Percentiles rank a stretch among this genome's conserved stretches.
phyloP scores from a whole-genome alignment of 2,888 invertebrate species.

The Temnothorax unifasciatus region DNA sequence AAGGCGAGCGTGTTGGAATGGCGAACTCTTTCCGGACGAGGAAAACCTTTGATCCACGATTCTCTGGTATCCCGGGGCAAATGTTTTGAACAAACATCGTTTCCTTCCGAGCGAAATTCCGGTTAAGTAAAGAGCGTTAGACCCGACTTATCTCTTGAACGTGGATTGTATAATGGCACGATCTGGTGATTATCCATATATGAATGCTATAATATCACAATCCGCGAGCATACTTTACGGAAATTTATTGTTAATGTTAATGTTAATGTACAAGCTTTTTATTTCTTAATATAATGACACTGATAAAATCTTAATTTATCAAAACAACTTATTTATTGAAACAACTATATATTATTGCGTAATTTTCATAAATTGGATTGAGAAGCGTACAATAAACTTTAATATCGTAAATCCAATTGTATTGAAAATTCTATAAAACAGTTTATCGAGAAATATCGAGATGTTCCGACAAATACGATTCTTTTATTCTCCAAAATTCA shows the following conservation, averaged over 20 bases:
- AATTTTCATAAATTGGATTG: conserved; percentile 18
- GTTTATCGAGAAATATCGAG: neutral
- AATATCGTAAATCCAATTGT: conserved; percentile 18
- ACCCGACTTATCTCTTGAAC: conserved; percentile 13
- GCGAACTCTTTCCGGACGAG: conserved; percentile 40
- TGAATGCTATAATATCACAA: neutral
- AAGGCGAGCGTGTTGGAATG: conserved; percentile 54
- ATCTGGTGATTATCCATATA: conserved; percentile 14
- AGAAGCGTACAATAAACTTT: neutral
- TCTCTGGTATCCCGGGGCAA: conserved; percentile 45
- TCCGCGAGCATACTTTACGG: neutral
- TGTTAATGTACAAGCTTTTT: neutral
- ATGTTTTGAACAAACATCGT: conserved; percentile 53
- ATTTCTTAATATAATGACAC: neutral
- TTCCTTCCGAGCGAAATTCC: conserved; percentile 28
- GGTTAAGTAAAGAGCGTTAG: conserved; percentile 35
- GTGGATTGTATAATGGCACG: conserved; percentile 2
- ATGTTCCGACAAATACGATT: neutral
- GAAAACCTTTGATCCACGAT: conserved; percentile 58
- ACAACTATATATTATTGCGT: neutral
- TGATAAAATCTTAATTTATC: neutral
- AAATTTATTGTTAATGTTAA: too few relatives aligned
- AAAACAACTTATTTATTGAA: too few relatives aligned
- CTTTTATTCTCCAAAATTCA: neutral
- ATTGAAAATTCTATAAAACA: neutral